These are phyloP conservation scores for Epinephelus cyanopodus DNA, from an alignment of 2,113 vertebrate species.

Conservation along the genomic window DNA sequence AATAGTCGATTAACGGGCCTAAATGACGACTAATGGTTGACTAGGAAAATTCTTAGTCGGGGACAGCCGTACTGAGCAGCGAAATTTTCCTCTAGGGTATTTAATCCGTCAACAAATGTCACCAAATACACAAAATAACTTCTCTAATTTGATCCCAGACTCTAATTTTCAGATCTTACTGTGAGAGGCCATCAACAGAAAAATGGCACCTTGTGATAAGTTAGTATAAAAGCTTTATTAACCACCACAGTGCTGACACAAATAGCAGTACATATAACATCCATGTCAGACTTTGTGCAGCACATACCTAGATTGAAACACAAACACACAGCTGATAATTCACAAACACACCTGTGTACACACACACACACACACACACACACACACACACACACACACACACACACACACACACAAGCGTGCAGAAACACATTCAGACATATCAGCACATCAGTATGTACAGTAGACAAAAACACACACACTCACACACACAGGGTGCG, in stretches of 20 bases:
- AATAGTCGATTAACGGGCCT: too few species aligned
- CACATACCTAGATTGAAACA: conserved; percentile 6
- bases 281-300: conserved; percentile 7
- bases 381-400: neutral
- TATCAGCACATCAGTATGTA: conserved; percentile 40
- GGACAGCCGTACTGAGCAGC: too few species aligned
- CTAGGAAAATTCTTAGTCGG: too few species aligned
- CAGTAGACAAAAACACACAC: neutral
- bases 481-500: conserved; percentile 36
- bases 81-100: too few species aligned
- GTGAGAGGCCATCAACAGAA: neutral
- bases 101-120: neutral
- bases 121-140: neutral
- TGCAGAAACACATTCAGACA: conserved; percentile 19
- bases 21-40: too few species aligned
- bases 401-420: conserved; percentile 27
- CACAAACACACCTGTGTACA: neutral
- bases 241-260: neutral
- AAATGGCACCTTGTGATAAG: neutral
- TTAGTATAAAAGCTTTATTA: neutral
- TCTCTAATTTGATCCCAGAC: neutral
- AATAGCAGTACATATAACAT: neutral
- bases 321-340: conserved; percentile 4
- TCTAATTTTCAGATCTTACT: neutral
- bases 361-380: neutral